Evolutionary conservation across 2,888 invertebrate species (phyloP).

Genomic region (Scaptomyza reducta): DNA sequence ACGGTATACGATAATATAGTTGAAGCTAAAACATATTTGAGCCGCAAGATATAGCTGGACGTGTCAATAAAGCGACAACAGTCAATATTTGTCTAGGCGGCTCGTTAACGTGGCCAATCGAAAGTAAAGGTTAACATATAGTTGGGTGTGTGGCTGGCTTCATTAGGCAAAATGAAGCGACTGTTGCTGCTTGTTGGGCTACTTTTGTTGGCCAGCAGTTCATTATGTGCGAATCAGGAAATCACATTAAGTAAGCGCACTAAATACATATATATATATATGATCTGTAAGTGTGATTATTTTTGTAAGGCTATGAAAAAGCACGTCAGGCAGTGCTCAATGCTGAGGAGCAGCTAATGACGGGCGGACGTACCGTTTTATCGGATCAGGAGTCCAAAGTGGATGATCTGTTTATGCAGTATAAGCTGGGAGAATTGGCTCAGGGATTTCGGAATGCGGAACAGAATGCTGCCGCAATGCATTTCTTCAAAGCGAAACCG

Average conservation of each 20-base stretch:
- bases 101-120: conserved; percentile 45
- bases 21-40: background rate
- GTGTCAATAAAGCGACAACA: conserved; percentile 26
- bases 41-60: conserved; percentile 8
- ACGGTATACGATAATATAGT: background rate
- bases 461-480: conserved; percentile 84
- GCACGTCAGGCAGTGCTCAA: conserved; percentile 78
- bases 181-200: conserved; percentile 21
- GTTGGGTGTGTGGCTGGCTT: background rate
- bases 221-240: conserved; percentile 25
- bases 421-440: conserved; percentile 77
- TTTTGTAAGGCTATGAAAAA: conserved; percentile 74
- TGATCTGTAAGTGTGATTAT: background rate
- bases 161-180: conserved; percentile 32
- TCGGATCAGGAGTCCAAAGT: conserved; percentile 72
- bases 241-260: conserved; percentile 37
- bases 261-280: too few species aligned
- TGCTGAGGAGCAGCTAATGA: conserved; percentile 79
- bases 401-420: conserved; percentile 79
- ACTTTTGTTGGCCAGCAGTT: conserved; percentile 9
- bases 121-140: background rate
- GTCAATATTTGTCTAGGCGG: conserved; percentile 63
- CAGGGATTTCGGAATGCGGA: conserved; percentile 76
- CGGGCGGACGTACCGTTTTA: conserved; percentile 78
- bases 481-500: conserved; percentile 85